Conservation (phyloP, 2,113 vertebrate genomes). For the Puma concolor region DNA sequence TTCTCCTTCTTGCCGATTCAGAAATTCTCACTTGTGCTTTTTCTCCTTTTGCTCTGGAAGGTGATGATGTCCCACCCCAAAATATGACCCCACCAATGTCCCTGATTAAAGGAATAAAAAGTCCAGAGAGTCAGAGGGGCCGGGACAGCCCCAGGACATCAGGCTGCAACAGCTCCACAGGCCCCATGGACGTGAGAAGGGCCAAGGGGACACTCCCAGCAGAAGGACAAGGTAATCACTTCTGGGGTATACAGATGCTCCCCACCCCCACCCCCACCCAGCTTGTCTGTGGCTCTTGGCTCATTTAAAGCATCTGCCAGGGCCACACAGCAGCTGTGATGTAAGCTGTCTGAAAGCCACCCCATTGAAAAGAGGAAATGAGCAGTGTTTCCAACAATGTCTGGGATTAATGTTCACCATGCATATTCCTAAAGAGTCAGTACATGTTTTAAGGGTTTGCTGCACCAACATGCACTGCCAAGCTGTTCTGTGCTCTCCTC, state of each 20-base stretch:
- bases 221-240: slow-evolving; percentile 84
- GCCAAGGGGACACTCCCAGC: slow-evolving; percentile 70
- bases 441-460: slow-evolving; percentile 25
- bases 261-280: background rate
- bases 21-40: background rate
- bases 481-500: background rate
- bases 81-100: background rate
- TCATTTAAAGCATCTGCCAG: background rate
- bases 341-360: background rate
- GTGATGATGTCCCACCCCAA: background rate
- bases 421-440: slow-evolving; percentile 37
- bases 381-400: background rate
- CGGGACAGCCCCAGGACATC: slow-evolving; percentile 66
- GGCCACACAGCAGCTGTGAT: background rate
- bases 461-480: slow-evolving; percentile 12
- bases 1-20: background rate
- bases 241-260: fast-evolving
- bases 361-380: background rate
- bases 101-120: slow-evolving; percentile 45
- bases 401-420: background rate
- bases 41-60: slow-evolving; percentile 64
- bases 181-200: background rate
- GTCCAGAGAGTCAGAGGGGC: slow-evolving; percentile 76
- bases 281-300: background rate
- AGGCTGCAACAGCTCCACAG: background rate